Conservation (phyloP, 2,888 invertebrate genomes). For the Drosophila maculinotata region DNA sequence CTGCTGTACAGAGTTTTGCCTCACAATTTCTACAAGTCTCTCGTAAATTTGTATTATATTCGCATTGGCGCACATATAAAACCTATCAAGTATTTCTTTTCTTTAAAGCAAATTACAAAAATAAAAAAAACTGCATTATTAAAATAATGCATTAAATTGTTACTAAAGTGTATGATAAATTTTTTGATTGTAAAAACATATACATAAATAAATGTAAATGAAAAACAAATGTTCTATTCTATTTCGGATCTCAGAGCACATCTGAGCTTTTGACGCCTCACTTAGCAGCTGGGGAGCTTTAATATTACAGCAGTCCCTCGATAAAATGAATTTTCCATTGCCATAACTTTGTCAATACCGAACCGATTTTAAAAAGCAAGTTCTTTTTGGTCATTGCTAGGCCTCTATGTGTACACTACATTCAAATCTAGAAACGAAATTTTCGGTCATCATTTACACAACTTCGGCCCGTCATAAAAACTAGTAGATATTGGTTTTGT, state of each 20-base stretch:
- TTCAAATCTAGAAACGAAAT: no score
- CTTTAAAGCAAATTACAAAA: conserved; percentile 38
- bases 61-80: conserved; percentile 51
- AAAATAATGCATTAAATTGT: conserved; percentile 60
- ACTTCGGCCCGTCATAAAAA: background rate
- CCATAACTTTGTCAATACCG: no score
- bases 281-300: conserved; percentile 1
- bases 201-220: conserved; percentile 41
- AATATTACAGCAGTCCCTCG: background rate
- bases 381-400: no score
- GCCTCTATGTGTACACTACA: no score
- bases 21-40: conserved; percentile 46
- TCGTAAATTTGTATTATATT: conserved; percentile 67
- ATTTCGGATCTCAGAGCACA: background rate
- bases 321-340: background rate
- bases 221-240: conserved; percentile 3
- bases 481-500: background rate
- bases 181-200: conserved; percentile 56
- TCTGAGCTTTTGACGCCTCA: background rate
- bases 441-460: no score
- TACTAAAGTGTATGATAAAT: conserved; percentile 65
- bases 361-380: no score
- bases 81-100: conserved; percentile 75
- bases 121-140: conserved; percentile 49
- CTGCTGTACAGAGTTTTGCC: conserved; percentile 72